Conservation (phyloP, 2,888 invertebrate species). For the Bimastos eiseni region DNA sequence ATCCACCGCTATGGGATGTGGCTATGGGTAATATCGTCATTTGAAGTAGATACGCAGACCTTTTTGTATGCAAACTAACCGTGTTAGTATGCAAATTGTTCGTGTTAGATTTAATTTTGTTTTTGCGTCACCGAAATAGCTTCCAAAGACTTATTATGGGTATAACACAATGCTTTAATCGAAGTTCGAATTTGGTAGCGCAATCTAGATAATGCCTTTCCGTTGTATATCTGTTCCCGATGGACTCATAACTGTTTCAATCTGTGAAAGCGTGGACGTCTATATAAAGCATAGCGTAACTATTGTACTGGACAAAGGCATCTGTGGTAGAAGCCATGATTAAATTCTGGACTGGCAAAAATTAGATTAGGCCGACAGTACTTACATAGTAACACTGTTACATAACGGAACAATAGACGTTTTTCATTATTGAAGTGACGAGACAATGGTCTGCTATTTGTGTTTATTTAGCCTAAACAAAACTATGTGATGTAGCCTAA, state of each 20-base stretch:
- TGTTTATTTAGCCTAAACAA: no score
- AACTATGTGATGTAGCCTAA: no score
- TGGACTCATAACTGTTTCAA: background rate
- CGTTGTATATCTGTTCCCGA: background rate
- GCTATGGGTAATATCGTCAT: constrained; percentile 80
- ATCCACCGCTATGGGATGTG: no score
- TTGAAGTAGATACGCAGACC: constrained; percentile 89
- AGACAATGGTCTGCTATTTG: no score
- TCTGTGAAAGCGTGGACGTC: no score
- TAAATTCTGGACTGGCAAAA: background rate
- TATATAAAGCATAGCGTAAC: no score
- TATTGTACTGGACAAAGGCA: no score
- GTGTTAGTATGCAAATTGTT: constrained; percentile 42
- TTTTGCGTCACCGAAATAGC: background rate
- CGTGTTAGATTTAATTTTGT: background rate
- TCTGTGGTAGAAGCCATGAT: background rate
- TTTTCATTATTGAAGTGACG: no score
- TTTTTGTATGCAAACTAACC: constrained; percentile 84
- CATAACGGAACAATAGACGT: no score
- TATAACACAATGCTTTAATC: background rate
- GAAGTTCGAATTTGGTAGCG: background rate
- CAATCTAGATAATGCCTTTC: background rate
- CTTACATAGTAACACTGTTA: no score
- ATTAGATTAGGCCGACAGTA: background rate
- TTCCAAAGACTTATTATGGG: background rate